These are phyloP conservation scores for Ictalurus punctatus DNA, from an alignment of 2,113 vertebrate species.

Conservation along the genomic window DNA sequence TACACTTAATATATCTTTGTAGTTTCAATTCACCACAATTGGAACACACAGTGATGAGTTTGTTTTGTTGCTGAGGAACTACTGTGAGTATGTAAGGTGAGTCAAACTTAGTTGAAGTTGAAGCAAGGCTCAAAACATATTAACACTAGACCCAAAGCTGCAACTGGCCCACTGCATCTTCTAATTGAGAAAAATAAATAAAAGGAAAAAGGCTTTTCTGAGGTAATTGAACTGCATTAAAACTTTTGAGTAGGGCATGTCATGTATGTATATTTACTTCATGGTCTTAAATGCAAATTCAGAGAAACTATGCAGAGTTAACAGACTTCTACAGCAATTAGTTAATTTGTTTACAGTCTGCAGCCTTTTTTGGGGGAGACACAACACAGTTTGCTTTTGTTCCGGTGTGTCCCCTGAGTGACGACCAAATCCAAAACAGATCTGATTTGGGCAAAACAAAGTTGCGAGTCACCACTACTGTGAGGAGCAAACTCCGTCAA, in stretches of 20 bases:
- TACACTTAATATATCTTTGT: neutral
- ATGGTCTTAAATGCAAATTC: neutral
- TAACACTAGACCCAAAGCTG: neutral
- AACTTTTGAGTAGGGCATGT: too few species aligned
- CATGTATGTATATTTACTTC: neutral
- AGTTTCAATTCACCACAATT: neutral
- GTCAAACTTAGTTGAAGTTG: neutral
- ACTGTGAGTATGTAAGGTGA: neutral
- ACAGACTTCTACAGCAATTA: neutral
- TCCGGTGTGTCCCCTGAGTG: conserved; percentile 16
- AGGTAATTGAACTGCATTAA: neutral
- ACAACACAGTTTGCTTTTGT: conserved; percentile 14
- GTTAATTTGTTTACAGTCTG: conserved; percentile 33
- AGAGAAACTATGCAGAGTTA: neutral
- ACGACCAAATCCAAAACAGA: conserved; percentile 26
- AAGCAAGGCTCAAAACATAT: neutral
- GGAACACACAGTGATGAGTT: neutral
- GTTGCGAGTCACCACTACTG: conserved; percentile 26
- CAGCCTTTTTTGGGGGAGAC: conserved; percentile 13
- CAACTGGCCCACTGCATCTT: neutral
- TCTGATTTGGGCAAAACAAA: conserved; percentile 39
- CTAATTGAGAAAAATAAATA: neutral
- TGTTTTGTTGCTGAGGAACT: conserved; percentile 5
- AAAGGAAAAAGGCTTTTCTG: neutral
- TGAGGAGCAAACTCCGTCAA: conserved; percentile 40